Evolutionary conservation across 2,113 vertebrate species (phyloP), one percentile per base, ranked within the genome.

Genomic region (Oncorhynchus clarkii): DNA sequence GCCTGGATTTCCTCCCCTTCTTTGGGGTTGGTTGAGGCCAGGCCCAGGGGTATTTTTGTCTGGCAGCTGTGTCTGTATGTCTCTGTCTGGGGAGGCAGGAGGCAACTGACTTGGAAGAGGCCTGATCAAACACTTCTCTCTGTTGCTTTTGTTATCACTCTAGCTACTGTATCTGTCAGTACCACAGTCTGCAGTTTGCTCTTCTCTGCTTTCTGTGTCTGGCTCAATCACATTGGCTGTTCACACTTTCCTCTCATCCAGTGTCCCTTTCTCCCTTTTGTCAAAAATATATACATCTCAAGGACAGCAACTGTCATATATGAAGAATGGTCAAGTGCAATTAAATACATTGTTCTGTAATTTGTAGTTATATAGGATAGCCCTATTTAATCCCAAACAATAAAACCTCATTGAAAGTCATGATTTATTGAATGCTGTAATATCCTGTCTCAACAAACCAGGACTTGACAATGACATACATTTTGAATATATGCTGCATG

Each of bases 11-110:
- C 70, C 67, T 77, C 82, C 84, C 88, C 85, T 86, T 88, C 79
- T 93, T 92, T 87, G 86, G 72, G 89, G 87, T 87, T 70, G 81
- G 80, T 85, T 80, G 57, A 54, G 67, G 48, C 86, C 78, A 51
- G 67, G 34, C 86, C 78, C 74, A 9, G 22, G 73, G 84, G 77
- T 99, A 98, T 99, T 98, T 98, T 95, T 94, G 96, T 95, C 89
- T 18, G 48, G 87, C 97, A 97, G 93, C 95, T 97, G 97, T 85
- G 90, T 85, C 87, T 90, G 93, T 94, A 94, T 84, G 86, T 99
- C 95, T 99, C 95, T 13, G 14, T 4, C 16, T 94, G 80, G 74
- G 84, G 73, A 85, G 87, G 60, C 91, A 94, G 90, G 90, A 92
- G 90, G 54, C 78, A 70, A 67, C 64, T 84, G 69, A 74, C 72